phyloP scores from a whole-genome alignment of 2,113 vertebrate genomes.

The Sterrhoptilus dennistouni region DNA sequence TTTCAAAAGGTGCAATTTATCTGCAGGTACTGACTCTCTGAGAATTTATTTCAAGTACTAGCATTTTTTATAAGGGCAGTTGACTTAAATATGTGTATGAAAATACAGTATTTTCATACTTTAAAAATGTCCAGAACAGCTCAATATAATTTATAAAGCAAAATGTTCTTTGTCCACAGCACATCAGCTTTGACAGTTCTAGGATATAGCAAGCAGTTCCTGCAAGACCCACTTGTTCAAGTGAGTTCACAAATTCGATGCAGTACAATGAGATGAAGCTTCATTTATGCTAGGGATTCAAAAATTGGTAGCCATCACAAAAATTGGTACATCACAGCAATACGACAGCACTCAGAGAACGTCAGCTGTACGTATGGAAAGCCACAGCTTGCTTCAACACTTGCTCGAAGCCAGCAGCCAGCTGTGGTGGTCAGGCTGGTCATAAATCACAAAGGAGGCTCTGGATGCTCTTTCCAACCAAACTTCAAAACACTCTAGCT shows the following conservation, averaged over 20 bases:
- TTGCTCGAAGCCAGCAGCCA: not conserved
- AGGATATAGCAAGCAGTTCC: not conserved
- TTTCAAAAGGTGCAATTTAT: not conserved
- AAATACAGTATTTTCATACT: not conserved
- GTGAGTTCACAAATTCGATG: not conserved
- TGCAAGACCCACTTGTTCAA: not conserved
- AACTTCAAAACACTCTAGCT: not conserved
- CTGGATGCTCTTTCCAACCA: not conserved
- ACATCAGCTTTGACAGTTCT: not conserved
- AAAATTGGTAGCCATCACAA: not conserved
- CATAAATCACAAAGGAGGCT: not conserved
- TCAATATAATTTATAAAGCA: not conserved
- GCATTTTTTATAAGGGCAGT: not conserved
- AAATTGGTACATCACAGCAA: not conserved
- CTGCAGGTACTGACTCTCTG: not conserved
- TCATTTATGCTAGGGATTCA: not conserved
- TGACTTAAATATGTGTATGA: not conserved
- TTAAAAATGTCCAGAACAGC: not conserved
- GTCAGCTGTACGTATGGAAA: not conserved
- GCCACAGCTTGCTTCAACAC: not conserved
- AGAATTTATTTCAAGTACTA: not conserved
- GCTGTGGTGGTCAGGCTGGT: not conserved
- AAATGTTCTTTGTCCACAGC: not conserved
- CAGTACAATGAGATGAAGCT: not conserved
- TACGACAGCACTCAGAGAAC: not conserved